A percentile compares a stretch with the other conserved stretches of the same genome.
These are phyloP conservation scores for Drosophila kanapiae DNA, from an alignment of 1,140 invertebrate species.

Conservation along the genomic window DNA sequence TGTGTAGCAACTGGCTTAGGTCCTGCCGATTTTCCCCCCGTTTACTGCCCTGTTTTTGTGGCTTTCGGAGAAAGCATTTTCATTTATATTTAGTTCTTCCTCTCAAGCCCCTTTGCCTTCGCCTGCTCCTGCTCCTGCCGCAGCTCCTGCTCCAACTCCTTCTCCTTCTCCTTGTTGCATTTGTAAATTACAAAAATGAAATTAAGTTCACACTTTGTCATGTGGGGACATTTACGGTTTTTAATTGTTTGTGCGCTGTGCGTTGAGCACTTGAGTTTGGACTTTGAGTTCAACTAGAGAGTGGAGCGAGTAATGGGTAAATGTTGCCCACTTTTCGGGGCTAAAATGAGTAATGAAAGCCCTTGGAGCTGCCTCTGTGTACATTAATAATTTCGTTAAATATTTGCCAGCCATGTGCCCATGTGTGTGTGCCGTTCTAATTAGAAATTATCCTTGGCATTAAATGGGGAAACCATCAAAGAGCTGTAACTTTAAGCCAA, in stretches of 20 bases:
- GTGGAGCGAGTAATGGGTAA: slow-evolving; percentile 6
- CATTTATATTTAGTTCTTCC: slow-evolving; percentile 76
- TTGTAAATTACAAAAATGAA: slow-evolving; percentile 84
- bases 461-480: slow-evolving; percentile 39
- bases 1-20: slow-evolving; percentile 7
- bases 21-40: slow-evolving; percentile 10
- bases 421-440: slow-evolving; percentile 41
- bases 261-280: slow-evolving; percentile 37
- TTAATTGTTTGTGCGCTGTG: slow-evolving; percentile 73
- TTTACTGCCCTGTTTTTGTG: slow-evolving; percentile 64
- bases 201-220: slow-evolving; percentile 84
- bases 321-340: slow-evolving; percentile 58
- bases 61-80: slow-evolving; percentile 75
- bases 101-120: not conserved
- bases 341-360: slow-evolving; percentile 45
- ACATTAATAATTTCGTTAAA: slow-evolving; percentile 79
- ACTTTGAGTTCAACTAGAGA: not conserved
- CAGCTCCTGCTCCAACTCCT: not conserved
- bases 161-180: slow-evolving; percentile 51
- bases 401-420: slow-evolving; percentile 45
- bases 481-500: not conserved
- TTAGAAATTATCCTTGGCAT: slow-evolving; percentile 65
- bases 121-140: not conserved
- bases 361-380: slow-evolving; percentile 43
- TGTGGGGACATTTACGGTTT: slow-evolving; percentile 82